Evolutionary conservation across 2,113 vertebrate species (phyloP), one percentile per base, ranked within the genome.

Genomic region (Tinamus guttatus): DNA sequence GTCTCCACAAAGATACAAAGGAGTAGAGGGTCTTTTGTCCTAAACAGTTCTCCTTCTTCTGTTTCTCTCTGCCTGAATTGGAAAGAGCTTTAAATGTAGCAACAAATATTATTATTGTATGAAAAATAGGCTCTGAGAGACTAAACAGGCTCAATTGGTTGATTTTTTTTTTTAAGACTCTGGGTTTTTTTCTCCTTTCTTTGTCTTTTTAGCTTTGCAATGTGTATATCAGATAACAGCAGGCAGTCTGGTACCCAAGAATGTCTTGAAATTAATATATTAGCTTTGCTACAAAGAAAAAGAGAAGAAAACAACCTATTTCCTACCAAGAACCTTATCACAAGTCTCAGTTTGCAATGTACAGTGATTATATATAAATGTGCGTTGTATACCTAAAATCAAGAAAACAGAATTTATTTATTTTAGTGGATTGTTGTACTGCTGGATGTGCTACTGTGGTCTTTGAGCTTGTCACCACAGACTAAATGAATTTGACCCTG

Each of bases 321-420:
- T 60, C 16, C 2, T 60, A 13, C 16, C 28, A 88, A 9, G 60
- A 28, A 38, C 21, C 28, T 70, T 11, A 78, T 54, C 73, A 45
- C 14, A 36, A 41, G 15, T 28, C n/a, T n/a, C 27, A 77, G 10
- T 30, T 41, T n/a, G 22, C 40, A 93, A 60, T 15, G 27, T 27
- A 87, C 0, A 0, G 6, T 20, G 13, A 27, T 45, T 59, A 56
- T 7, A 58, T 76, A 80, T n/a, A n/a, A n/a, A 41, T 77, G 15
- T 82, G 15, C 3, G 15, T 54, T 45, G 8, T 47, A 13, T 22
- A 9, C 78, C 67, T 51, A 56, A 59, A 2, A 10, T 5, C 7
- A 30, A 16, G 36, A 62, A 73, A 41, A 20, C 21, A 12, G 15
- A 51, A 40, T 70, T 9, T 74, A 51, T 78, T 90, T 90, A 8